Conservation (phyloP, 2,113 vertebrate species). For the Ictalurus punctatus region DNA sequence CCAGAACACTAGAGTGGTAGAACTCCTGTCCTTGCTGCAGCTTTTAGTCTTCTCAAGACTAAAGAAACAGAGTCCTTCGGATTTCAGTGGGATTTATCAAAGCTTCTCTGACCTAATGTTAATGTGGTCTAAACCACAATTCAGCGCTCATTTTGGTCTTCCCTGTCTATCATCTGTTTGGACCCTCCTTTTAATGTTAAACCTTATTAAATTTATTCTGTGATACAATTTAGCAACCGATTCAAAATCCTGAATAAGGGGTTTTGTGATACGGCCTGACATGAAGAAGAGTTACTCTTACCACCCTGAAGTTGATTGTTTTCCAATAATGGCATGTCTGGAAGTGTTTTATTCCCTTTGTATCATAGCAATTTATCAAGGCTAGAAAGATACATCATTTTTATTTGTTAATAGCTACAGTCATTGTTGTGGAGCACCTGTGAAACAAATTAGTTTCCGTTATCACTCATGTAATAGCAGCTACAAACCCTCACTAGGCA, state of each 20-base stretch:
- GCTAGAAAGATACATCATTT: background rate
- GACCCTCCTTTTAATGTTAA: background rate
- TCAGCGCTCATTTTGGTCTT: background rate
- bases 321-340: background rate
- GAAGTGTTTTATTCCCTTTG: background rate
- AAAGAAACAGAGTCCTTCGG: background rate
- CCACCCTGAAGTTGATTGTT: background rate
- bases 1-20: background rate
- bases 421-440: background rate
- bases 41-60: background rate
- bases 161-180: background rate
- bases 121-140: background rate
- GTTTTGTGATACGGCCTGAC: background rate
- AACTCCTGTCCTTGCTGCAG: background rate
- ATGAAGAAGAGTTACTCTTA: background rate
- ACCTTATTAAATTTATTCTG: background rate
- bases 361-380: background rate
- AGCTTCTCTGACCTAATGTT: background rate
- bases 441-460: background rate
- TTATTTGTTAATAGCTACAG: background rate
- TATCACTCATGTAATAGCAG: background rate
- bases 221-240: background rate
- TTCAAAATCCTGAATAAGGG: background rate
- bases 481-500: background rate
- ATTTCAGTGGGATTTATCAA: background rate